Conservation (phyloP, 2,113 vertebrate species). For the Eleginops maclovinus region DNA sequence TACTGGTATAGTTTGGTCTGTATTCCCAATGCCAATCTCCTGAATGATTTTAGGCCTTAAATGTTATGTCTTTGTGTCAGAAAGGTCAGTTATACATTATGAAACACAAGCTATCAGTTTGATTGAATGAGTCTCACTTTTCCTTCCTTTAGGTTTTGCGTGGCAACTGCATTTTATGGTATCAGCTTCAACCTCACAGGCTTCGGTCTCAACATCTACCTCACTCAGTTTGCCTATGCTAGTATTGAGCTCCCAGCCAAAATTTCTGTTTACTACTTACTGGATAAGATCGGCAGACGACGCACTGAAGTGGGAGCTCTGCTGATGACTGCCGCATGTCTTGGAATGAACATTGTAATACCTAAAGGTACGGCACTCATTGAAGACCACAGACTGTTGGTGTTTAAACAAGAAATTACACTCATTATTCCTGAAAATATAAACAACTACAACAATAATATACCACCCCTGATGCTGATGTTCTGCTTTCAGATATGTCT, state of each 20-base stretch:
- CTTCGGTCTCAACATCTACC: slow-evolving; percentile 80
- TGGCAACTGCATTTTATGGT: slow-evolving; percentile 79
- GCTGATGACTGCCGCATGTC: slow-evolving; percentile 62
- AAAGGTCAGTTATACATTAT: background rate
- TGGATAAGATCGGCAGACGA: slow-evolving; percentile 79
- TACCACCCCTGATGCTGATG: background rate
- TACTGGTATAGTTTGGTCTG: slow-evolving; percentile 81
- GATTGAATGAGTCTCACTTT: background rate
- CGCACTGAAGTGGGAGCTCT: slow-evolving; percentile 55
- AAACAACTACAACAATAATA: background rate
- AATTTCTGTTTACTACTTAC: slow-evolving; percentile 64
- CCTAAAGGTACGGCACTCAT: slow-evolving; percentile 76
- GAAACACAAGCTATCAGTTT: too few species aligned
- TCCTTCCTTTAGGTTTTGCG: slow-evolving; percentile 71
- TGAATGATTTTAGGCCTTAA: background rate
- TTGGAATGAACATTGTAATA: slow-evolving; percentile 81
- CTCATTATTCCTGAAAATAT: background rate
- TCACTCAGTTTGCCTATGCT: slow-evolving; percentile 81
- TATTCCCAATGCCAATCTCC: background rate
- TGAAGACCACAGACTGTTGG: background rate
- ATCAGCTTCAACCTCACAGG: slow-evolving; percentile 83
- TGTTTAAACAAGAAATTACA: background rate
- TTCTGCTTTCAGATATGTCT: slow-evolving; percentile 72
- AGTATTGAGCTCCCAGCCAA: slow-evolving; percentile 82
- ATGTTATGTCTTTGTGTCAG: background rate